phyloP scores from a whole-genome alignment of 1,140 invertebrate species.

The Halotydeus destructor region DNA sequence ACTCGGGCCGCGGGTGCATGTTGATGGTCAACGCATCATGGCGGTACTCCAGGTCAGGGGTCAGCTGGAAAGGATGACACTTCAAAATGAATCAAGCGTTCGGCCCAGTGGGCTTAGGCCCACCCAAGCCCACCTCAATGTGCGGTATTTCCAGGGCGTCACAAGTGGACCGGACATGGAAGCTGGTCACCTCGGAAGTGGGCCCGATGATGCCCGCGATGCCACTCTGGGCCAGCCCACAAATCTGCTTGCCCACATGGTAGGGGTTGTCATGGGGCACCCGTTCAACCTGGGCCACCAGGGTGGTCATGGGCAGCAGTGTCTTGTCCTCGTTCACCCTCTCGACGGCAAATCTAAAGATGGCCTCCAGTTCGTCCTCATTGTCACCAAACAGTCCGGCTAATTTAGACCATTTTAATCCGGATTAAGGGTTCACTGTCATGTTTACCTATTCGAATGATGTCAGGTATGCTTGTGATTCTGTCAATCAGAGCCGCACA shows the following conservation, averaged over 20 bases:
- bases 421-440: no score
- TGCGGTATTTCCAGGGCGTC: conserved; percentile 88
- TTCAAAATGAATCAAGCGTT: no score
- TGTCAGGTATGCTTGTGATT: no score
- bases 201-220: conserved; percentile 86
- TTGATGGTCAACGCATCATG: conserved; percentile 75
- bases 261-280: conserved; percentile 75
- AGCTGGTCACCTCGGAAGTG: conserved; percentile 60
- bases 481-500: no score
- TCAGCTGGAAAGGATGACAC: no score
- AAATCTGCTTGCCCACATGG: conserved; percentile 69
- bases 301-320: conserved; percentile 52
- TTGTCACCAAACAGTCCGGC: no score
- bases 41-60: no score
- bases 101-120: no score
- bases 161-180: conserved; percentile 82
- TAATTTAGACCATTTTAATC: no score
- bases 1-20: conserved; percentile 71
- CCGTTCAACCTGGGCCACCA: conserved; percentile 60
- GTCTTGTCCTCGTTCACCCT: conserved; percentile 60
- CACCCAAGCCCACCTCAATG: no score
- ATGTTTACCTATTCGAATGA: no score
- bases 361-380: conserved; percentile 59
- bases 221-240: conserved; percentile 30
- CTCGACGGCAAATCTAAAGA: conserved; percentile 69